These are phyloP conservation scores for Heterodera carotae DNA, from an alignment of 1,140 invertebrate genomes.

Conservation along the genomic window DNA sequence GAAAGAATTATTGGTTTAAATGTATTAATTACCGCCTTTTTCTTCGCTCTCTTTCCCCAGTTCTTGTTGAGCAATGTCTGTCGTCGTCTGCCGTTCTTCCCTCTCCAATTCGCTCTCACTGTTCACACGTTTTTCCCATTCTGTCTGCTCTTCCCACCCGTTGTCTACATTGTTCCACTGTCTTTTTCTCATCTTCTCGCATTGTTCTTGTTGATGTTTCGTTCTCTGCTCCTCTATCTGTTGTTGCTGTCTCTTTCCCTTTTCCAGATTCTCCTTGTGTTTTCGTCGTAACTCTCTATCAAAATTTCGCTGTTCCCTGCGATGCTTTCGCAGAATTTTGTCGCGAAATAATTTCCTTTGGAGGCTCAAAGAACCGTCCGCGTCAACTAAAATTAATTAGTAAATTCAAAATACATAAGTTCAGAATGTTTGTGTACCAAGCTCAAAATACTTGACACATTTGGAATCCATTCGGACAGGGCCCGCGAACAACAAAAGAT, in stretches of 20 bases:
- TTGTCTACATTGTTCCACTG: neutral
- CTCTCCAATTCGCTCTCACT: neutral
- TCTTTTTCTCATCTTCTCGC: neutral
- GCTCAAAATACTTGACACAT: slow-evolving; percentile 45
- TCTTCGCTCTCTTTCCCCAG: neutral
- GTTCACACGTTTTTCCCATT: too few relatives aligned
- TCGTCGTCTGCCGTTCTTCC: neutral
- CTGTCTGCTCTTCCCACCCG: neutral
- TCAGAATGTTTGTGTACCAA: slow-evolving; percentile 37
- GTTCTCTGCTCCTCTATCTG: neutral
- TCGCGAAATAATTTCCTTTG: neutral
- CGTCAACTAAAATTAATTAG: slow-evolving; percentile 21
- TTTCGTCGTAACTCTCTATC: neutral
- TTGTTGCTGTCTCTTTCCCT: neutral
- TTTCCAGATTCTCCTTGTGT: neutral
- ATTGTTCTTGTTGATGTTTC: neutral
- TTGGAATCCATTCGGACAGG: slow-evolving; percentile 45
- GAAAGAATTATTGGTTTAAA: neutral
- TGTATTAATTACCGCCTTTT: neutral
- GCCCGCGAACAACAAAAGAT: slow-evolving; percentile 58
- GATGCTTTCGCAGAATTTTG: slow-evolving; percentile 1
- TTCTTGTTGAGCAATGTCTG: neutral
- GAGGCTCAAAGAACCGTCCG: neutral
- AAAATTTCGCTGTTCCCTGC: slow-evolving; percentile 15
- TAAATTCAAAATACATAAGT: neutral